These are phyloP conservation scores for Sialis fuliginosa DNA, from an alignment of 2,888 invertebrate genomes.

Conservation along the genomic window DNA sequence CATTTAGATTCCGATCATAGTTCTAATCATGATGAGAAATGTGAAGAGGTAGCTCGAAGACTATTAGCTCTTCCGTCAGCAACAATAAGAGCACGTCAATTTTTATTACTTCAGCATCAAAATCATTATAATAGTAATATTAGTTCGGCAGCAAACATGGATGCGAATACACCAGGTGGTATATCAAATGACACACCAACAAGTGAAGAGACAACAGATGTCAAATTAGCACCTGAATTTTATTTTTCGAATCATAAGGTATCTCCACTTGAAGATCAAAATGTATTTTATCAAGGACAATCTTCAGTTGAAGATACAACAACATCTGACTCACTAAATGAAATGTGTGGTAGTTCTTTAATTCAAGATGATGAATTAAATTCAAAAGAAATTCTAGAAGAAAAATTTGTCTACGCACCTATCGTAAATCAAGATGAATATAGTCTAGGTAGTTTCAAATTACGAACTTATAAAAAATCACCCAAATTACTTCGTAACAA, in stretches of 20 bases:
- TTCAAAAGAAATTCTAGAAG: background rate
- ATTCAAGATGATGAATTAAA: conserved; percentile 11
- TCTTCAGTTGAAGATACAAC: conserved; percentile 29
- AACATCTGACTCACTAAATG: conserved; percentile 29
- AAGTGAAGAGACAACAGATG: background rate
- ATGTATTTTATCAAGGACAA: conserved; percentile 22
- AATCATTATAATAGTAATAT: background rate
- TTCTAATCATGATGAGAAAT: conserved; percentile 31
- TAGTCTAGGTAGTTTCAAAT: conserved; percentile 1
- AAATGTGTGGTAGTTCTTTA: conserved; percentile 28
- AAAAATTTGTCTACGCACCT: background rate
- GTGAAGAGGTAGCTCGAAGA: conserved; percentile 27
- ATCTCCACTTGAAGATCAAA: conserved; percentile 1
- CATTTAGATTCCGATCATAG: conserved; percentile 33
- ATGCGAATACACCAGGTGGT: background rate
- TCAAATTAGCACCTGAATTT: background rate
- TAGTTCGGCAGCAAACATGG: too few species aligned
- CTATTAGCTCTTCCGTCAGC: conserved; percentile 24
- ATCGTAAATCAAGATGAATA: background rate
- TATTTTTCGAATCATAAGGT: background rate
- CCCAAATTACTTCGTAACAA: conserved; percentile 3
- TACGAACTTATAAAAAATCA: conserved; percentile 5
- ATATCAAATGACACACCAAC: background rate
- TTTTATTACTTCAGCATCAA: conserved; percentile 19
- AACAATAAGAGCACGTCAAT: conserved; percentile 18